phyloP scores from a whole-genome alignment of 2,113 vertebrate species.

The Myanophis thanlyinensis region DNA sequence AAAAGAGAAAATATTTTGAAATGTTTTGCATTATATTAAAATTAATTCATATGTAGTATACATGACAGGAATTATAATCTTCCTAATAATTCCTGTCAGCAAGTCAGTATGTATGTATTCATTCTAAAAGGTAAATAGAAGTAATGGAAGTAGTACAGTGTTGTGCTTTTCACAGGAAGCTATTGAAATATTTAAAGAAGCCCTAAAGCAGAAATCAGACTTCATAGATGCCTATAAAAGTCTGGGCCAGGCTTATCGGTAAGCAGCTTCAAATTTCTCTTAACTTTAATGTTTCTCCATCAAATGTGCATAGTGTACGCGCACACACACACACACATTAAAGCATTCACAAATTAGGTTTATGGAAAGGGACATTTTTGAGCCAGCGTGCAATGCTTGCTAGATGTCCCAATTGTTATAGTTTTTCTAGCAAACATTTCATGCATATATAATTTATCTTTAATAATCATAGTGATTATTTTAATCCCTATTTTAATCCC shows the following conservation, averaged over 20 bases:
- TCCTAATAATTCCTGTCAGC: not conserved
- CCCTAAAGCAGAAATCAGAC: slow-evolving; percentile 90
- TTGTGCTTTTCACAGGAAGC: slow-evolving; percentile 81
- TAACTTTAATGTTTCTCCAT: not conserved
- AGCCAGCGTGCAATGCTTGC: not conserved
- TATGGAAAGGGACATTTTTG: not conserved
- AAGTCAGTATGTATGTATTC: not conserved
- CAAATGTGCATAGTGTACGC: not conserved
- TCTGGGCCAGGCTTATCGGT: slow-evolving; percentile 97
- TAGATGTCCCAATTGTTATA: not conserved
- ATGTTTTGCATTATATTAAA: not conserved
- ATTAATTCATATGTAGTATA: not conserved
- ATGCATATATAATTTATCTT: not conserved
- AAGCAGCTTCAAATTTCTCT: slow-evolving; percentile 30
- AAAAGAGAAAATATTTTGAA: not conserved
- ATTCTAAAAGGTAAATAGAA: not conserved
- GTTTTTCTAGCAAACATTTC: not conserved
- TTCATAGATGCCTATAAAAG: slow-evolving; percentile 98
- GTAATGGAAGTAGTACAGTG: not conserved
- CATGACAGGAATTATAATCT: not conserved
- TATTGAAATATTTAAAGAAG: slow-evolving; percentile 96
- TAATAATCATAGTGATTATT: not conserved
- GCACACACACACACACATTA: too few relatives aligned
- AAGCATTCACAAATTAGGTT: not conserved
- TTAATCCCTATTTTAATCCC: not conserved